phyloP scores from a whole-genome alignment of 2,113 vertebrate genomes.

The Sinocyclocheilus anshuiensis region DNA sequence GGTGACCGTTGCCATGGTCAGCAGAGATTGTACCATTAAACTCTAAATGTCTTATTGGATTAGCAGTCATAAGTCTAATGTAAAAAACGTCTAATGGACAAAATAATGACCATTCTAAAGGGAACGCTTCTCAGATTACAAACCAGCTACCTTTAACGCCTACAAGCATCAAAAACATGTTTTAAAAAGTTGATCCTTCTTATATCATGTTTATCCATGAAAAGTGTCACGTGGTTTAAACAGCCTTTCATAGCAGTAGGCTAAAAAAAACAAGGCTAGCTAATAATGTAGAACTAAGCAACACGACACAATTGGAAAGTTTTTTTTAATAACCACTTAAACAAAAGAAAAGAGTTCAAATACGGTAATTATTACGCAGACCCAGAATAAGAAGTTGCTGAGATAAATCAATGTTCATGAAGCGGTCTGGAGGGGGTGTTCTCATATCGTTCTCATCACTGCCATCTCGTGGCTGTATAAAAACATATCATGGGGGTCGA shows the following conservation, averaged over 20 bases:
- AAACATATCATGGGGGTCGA: background rate
- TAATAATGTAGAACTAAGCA: too few species aligned
- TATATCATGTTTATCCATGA: too few species aligned
- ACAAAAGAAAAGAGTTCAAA: background rate
- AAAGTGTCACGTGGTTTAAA: too few species aligned
- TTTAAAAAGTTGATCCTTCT: too few species aligned
- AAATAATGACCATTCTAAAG: background rate
- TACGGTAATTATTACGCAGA: background rate
- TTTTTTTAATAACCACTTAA: background rate
- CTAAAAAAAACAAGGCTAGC: too few species aligned
- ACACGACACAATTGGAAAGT: too few species aligned
- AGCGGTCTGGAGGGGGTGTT: background rate
- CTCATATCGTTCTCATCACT: background rate
- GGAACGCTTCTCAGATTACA: too few species aligned
- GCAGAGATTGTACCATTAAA: background rate
- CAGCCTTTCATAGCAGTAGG: too few species aligned
- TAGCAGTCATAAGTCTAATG: background rate
- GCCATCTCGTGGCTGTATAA: background rate
- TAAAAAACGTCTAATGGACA: background rate
- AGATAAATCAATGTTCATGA: background rate
- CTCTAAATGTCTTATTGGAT: background rate
- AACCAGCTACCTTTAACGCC: too few species aligned
- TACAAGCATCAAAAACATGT: too few species aligned
- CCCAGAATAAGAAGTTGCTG: background rate
- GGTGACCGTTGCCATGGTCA: background rate